Base-by-base conservation (phyloP, 1,140 invertebrate species). In the Phthorimaea operculella region DNA sequence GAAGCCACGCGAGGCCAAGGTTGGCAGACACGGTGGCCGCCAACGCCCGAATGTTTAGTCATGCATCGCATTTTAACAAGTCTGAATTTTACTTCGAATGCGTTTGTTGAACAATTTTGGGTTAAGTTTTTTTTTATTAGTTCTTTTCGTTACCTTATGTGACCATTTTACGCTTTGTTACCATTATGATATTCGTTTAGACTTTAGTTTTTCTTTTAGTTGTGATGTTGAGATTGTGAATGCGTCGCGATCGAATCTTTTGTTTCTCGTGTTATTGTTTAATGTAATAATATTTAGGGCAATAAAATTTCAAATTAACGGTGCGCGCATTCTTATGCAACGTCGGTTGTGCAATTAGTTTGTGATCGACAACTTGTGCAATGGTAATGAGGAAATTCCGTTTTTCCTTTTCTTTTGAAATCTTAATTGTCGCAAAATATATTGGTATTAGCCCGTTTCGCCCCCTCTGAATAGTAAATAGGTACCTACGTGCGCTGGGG, bases 391-490 rank as follows among this genome's bases (percentile, higher is more conserved):
- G 52, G 68, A 58, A 62, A 64, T 67, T 58, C 55, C 60, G 58
- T 68, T 62, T n/a, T 71, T 64, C 53, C 58, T 74, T 75, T 78
- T 74, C 70, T 79, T 75, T 78, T 74, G 70, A 77, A 76, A 74
- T 80, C 70, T 80, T 82, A 82, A 82, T 78, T 76, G 76, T 79
- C 71, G 72, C 77, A 73, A 79, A 82, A 77, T 76, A 78, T 83
- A 79, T 80, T 64, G 72, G 70, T 68, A 70, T 72, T 73, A 71
- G 72, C 63, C 71, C 67, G 75, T 71, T 74, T 74, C 70, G 68
- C 73, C 76, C 73, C 76, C 70, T 79, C 72, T 76, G 77, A 78
- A 80, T 80, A 79, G 77, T 76, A 76, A 83, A 76, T 79, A 75
- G 74, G 78, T 70, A 62, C 60, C 60, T 62, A 62, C 60, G 61